Percentiles rank a stretch among this genome's conserved stretches.
phyloP scores from a whole-genome alignment of 2,888 invertebrate species.

The Aphodius sticticus region DNA sequence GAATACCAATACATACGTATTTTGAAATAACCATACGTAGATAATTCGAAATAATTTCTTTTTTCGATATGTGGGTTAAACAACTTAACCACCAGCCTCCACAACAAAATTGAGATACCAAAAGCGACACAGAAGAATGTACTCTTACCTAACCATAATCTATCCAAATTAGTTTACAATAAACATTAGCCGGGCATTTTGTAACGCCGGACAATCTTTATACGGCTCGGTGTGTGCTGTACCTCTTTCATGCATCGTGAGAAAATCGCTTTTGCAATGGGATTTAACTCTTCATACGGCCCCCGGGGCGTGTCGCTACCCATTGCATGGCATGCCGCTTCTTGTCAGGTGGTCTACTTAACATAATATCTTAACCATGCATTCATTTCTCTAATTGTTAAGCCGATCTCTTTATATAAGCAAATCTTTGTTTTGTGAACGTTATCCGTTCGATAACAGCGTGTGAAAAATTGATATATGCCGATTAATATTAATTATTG shows the following conservation, averaged over 20 bases:
- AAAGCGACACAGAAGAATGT: not conserved
- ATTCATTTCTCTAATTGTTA: not conserved
- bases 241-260: conserved; percentile 4
- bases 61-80: not conserved
- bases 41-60: too few relatives aligned
- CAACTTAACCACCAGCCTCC: not conserved
- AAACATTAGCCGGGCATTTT: not conserved
- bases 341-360: conserved; percentile 4
- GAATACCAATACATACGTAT: too few relatives aligned
- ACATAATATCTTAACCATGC: not conserved
- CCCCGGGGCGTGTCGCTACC: not conserved
- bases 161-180: conserved; percentile 4
- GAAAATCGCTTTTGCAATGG: not conserved
- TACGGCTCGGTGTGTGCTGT: not conserved
- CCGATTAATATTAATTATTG: too few relatives aligned
- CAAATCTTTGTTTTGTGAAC: too few relatives aligned
- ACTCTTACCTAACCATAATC: not conserved
- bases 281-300: not conserved
- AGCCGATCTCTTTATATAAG: not conserved
- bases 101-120: not conserved
- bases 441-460: too few relatives aligned
- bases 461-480: too few relatives aligned
- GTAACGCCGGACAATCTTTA: not conserved
- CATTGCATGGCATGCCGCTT: not conserved
- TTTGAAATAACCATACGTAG: too few relatives aligned